These are phyloP conservation scores for Desmodus rotundus DNA, from an alignment of 2,113 vertebrate genomes.

Conservation along the genomic window DNA sequence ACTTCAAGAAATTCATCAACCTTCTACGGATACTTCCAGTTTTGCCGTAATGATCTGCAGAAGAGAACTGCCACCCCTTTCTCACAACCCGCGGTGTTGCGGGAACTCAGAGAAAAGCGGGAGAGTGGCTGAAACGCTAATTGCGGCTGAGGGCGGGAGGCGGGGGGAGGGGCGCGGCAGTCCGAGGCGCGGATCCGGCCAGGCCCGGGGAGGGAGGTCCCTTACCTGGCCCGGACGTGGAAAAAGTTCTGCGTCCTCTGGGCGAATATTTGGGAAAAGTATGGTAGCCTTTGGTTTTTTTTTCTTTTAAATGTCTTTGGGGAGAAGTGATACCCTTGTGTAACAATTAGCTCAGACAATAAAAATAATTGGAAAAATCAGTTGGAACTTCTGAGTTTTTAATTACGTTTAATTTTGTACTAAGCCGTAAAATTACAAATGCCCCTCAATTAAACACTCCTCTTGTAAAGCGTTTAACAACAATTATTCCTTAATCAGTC, in stretches of 20 bases:
- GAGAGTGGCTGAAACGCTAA: slow-evolving; percentile 66
- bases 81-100: slow-evolving; percentile 82
- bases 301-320: slow-evolving; percentile 51
- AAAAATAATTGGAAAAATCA: slow-evolving; percentile 84
- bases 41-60: slow-evolving; percentile 68
- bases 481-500: slow-evolving; percentile 85
- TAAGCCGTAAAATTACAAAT: slow-evolving; percentile 83
- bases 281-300: not conserved
- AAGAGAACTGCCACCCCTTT: slow-evolving; percentile 79
- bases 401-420: slow-evolving; percentile 82
- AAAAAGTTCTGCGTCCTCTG: not conserved
- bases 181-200: not conserved
- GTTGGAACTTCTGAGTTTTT: slow-evolving; percentile 82
- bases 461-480: slow-evolving; percentile 84
- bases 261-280: slow-evolving; percentile 52
- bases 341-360: slow-evolving; percentile 82
- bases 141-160: slow-evolving; percentile 57
- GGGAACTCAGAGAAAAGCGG: slow-evolving; percentile 60
- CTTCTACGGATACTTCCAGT: slow-evolving; percentile 73
- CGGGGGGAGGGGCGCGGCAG: not conserved
- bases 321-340: slow-evolving; percentile 71
- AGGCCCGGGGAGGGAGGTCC: no score
- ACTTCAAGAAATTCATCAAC: slow-evolving; percentile 79
- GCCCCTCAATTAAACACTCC: slow-evolving; percentile 84
- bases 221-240: slow-evolving; percentile 47